A percentile compares a stretch with the other conserved stretches of the same genome.
phyloP scores from a whole-genome alignment of 2,888 invertebrate species.

The Caenorhabditis sp. region DNA sequence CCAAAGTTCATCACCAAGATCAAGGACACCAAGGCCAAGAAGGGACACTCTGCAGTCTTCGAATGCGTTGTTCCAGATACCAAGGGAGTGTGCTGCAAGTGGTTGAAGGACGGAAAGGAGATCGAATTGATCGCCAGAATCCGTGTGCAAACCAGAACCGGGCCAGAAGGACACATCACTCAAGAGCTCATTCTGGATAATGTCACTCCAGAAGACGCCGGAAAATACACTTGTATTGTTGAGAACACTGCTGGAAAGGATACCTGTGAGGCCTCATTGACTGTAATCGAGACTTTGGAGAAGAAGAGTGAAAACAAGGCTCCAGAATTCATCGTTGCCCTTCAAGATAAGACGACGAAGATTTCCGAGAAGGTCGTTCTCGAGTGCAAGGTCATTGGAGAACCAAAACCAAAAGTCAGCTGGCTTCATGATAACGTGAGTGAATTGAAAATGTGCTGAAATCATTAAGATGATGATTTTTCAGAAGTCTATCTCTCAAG shows the following conservation, averaged over 20 bases:
- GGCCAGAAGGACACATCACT: constrained; percentile 73
- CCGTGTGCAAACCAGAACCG: constrained; percentile 79
- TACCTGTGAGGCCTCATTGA: constrained; percentile 80
- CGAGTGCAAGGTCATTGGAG: constrained; percentile 81
- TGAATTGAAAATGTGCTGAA: background rate
- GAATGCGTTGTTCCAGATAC: constrained; percentile 83
- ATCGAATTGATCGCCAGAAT: constrained; percentile 83
- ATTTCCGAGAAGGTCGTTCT: constrained; percentile 86
- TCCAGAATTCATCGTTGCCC: constrained; percentile 79
- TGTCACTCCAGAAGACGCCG: constrained; percentile 80
- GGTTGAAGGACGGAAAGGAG: constrained; percentile 82
- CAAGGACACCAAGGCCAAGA: constrained; percentile 79
- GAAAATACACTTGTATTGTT: constrained; percentile 82
- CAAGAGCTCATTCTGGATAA: constrained; percentile 82
- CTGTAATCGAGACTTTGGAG: constrained; percentile 79
- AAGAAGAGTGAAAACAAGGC: constrained; percentile 74
- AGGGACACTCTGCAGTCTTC: constrained; percentile 83
- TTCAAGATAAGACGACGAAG: constrained; percentile 76
- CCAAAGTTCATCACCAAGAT: constrained; percentile 83
- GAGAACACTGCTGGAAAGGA: constrained; percentile 81
- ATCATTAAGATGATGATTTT: background rate
- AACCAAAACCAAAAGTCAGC: constrained; percentile 76
- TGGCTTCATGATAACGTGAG: constrained; percentile 88
- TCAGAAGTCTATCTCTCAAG: constrained; percentile 55
- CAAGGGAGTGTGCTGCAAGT: constrained; percentile 83